phyloP scores from a whole-genome alignment of 2,888 invertebrate genomes.

The Iphiclides podalirius region DNA sequence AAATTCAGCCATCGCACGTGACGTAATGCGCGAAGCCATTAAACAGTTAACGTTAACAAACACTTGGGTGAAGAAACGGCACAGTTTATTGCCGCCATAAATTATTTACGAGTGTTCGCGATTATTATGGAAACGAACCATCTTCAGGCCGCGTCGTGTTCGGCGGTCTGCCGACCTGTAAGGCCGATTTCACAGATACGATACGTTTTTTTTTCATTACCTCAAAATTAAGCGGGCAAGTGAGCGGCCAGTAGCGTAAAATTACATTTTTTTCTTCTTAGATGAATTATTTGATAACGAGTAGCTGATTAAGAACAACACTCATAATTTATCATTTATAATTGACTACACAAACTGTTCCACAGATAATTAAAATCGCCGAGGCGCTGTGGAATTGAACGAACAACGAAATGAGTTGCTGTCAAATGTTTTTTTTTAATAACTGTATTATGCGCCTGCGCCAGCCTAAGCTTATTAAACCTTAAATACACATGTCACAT shows the following conservation, averaged over 20 bases:
- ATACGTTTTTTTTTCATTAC: neutral
- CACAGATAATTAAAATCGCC: neutral
- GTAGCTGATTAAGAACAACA: neutral
- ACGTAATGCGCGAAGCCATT: slow-evolving; percentile 37
- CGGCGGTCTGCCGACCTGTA: slow-evolving; percentile 1
- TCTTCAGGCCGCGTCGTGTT: slow-evolving; percentile 33
- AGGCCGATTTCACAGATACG: slow-evolving; percentile 3
- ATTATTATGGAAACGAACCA: slow-evolving; percentile 39
- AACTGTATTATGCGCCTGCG: neutral
- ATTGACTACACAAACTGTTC: neutral
- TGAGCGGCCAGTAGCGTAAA: neutral
- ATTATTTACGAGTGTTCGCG: slow-evolving; percentile 46
- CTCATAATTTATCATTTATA: neutral
- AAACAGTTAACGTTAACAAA: slow-evolving; percentile 40
- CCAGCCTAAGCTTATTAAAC: neutral
- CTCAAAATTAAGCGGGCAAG: neutral
- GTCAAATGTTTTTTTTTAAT: neutral
- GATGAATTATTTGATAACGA: neutral
- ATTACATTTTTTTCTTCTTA: neutral
- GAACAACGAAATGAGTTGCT: no score
- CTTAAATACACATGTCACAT: slow-evolving; percentile 10
- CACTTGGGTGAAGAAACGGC: slow-evolving; percentile 40
- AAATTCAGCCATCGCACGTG: slow-evolving; percentile 16
- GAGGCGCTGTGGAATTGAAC: no score
- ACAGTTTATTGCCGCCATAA: slow-evolving; percentile 44